These are phyloP conservation scores for Glyptemys insculpta DNA, from an alignment of 2,797 vertebrate species.

Conservation along the genomic window DNA sequence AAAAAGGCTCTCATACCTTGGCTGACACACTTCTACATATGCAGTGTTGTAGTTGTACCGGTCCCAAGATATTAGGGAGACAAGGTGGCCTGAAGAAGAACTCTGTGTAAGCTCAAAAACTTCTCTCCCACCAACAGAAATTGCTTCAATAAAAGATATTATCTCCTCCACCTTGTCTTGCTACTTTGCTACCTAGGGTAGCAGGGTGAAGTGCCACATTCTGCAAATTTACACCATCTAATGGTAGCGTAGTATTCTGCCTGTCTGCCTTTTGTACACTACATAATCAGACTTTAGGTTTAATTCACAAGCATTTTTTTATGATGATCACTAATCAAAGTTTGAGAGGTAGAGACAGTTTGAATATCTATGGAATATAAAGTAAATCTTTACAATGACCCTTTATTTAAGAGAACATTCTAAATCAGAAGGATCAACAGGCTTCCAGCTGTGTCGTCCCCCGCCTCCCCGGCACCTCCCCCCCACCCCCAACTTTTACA, in stretches of 20 bases:
- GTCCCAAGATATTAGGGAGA: background rate
- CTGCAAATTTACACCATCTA: background rate
- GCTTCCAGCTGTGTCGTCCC: background rate
- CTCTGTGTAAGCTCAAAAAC: background rate
- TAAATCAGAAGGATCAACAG: background rate
- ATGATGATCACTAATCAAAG: slow-evolving; percentile 42
- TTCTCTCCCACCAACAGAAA: background rate
- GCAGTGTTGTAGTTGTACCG: background rate
- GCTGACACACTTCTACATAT: background rate
- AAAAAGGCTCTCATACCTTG: background rate
- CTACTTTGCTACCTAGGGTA: background rate
- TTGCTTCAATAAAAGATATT: background rate
- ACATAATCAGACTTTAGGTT: background rate
- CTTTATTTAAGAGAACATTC: background rate
- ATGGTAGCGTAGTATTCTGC: background rate
- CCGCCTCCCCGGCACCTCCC: background rate
- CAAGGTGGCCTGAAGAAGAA: background rate
- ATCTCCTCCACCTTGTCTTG: background rate
- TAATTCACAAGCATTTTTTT: background rate
- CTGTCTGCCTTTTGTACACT: background rate
- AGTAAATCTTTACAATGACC: slow-evolving; percentile 6
- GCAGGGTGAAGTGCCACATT: background rate
- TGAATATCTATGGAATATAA: background rate
- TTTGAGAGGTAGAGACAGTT: slow-evolving; percentile 4
- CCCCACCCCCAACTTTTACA: background rate